phyloP scores from a whole-genome alignment of 1,140 invertebrate genomes.

The Lasioglossum baleicum region DNA sequence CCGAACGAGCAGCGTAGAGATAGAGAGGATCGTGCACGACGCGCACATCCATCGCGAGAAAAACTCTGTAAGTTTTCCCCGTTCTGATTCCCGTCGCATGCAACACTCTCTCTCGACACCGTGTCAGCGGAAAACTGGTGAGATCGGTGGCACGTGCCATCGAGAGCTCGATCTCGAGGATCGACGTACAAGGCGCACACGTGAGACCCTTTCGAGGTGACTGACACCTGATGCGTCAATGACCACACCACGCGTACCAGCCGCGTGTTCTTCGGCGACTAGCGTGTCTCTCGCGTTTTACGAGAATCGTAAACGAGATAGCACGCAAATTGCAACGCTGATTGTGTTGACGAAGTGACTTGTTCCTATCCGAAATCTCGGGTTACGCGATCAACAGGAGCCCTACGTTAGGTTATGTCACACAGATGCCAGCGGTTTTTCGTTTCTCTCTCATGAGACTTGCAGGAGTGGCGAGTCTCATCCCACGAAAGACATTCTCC shows the following conservation, averaged over 20 bases:
- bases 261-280: conserved; percentile 32
- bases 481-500: conserved; percentile 23
- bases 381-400: not conserved
- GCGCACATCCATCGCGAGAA: conserved; percentile 7
- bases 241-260: conserved; percentile 74
- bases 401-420: conserved; percentile 32
- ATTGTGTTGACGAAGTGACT: no score
- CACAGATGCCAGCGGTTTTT: conserved; percentile 20
- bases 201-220: conserved; percentile 70
- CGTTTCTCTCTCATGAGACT: conserved; percentile 8
- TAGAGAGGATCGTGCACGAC: not conserved
- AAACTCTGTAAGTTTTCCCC: conserved; percentile 39
- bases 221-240: conserved; percentile 81
- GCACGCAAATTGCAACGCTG: not conserved
- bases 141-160: not conserved
- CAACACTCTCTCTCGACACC: no score
- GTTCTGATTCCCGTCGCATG: not conserved
- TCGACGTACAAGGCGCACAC: conserved; percentile 24
- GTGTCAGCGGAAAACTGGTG: no score
- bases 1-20: not conserved
- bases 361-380: not conserved
- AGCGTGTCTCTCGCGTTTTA: not conserved
- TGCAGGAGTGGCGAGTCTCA: conserved; percentile 19
- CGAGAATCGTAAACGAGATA: not conserved
- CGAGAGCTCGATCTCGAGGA: not conserved